Evolutionary conservation across 2,888 invertebrate species (phyloP).

Genomic region (Parnassius apollo): DNA sequence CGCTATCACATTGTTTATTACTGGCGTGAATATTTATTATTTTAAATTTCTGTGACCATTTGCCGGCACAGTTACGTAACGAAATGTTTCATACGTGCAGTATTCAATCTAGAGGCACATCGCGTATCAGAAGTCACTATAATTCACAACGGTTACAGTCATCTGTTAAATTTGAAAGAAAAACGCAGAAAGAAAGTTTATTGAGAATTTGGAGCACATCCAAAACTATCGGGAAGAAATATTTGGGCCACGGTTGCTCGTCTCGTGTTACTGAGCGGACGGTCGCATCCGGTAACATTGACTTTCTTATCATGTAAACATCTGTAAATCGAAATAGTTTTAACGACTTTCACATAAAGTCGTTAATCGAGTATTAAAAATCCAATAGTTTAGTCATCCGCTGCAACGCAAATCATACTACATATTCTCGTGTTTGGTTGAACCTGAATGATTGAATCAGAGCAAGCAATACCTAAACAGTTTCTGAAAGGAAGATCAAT

Average conservation of each 20-base stretch:
- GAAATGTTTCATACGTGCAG: constrained; percentile 27
- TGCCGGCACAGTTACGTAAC: constrained; percentile 40
- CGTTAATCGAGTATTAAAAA: constrained; percentile 39
- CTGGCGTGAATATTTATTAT: constrained; percentile 38
- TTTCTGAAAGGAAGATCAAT: constrained; percentile 11
- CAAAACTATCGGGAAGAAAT: constrained; percentile 64
- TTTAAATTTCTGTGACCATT: constrained; percentile 36
- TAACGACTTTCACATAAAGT: constrained; percentile 43
- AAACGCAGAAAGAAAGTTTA: constrained; percentile 59
- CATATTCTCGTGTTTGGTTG: neutral
- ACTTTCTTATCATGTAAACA: constrained; percentile 73
- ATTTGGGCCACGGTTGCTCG: constrained; percentile 74
- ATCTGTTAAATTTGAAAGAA: constrained; percentile 19
- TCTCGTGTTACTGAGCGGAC: constrained; percentile 60
- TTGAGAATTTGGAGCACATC: constrained; percentile 63
- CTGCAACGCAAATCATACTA: constrained; percentile 1
- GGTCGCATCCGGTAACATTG: constrained; percentile 76
- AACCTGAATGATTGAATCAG: neutral
- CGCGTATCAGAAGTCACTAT: neutral
- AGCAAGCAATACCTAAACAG: constrained; percentile 2
- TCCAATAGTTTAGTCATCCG: neutral
- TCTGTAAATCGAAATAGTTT: constrained; percentile 56
- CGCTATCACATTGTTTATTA: constrained; percentile 54
- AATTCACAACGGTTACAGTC: constrained; percentile 3
- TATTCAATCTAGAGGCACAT: constrained; percentile 6